Evolutionary conservation across 2,113 vertebrate genomes (phyloP), one percentile per base, ranked within the genome.

Genomic region (Deroptyus accipitrinus): DNA sequence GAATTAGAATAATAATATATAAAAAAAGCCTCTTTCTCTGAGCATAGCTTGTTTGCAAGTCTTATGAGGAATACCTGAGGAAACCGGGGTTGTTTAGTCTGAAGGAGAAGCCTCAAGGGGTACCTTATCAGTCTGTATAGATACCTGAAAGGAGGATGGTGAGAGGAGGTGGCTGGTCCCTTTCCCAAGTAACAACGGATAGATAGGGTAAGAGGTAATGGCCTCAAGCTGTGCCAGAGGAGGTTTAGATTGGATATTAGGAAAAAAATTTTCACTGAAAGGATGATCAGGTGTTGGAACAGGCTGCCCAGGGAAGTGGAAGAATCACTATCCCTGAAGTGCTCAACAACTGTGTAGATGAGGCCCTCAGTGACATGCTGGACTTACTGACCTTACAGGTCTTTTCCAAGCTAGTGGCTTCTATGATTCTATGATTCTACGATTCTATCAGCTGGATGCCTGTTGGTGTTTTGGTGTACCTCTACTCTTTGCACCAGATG

Each of bases 401-500:
- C 20, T 59, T 59, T 59, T 59, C 33, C 33, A 59, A 59, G 57
- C 33, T 59, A 35, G 57, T n/a, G n/a, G 57, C 33, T 59, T 59
- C 33, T 59, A 24, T 59, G 13, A 7, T 59, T 59, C 52, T 31
- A 31, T 7, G 11, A 55, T 28, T 28, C 55, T 59, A 59, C n/a
- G n/a, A 35, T n/a, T 59, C 57, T 24, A 24, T 79, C 49, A 59
- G 12, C 17, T 77, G 37, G 14, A 28, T 57, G 13, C 10, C 22
- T 92, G 13, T 35, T 69, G 33, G 30, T 77, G 13, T 42, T 77
- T 77, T 75, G 28, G 39, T 82, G 16, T 66, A 31, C 18, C n/a
- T 63, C n/a, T 63, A 30, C 27, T 37, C 1, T 39, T 70, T 62
- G 30, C 23, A 59, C 9, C 0, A 0, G 80, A 81, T 23, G 17